Base-by-base conservation (phyloP, 2,888 invertebrate species). In the Volucella inflata region DNA sequence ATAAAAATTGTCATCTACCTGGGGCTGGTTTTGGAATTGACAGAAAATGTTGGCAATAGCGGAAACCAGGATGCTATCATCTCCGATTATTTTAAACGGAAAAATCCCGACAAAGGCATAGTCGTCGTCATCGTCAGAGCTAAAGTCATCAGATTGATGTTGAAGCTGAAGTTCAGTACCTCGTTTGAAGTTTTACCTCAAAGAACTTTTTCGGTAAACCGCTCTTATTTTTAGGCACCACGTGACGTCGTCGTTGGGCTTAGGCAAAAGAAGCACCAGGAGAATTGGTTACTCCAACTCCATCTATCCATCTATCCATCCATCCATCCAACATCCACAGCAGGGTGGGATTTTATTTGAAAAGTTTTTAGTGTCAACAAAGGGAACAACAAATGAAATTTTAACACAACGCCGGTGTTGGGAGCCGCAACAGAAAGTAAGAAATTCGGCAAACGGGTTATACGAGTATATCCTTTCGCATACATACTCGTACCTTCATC, bases 361-460 rank as follows among this genome's bases (percentile, higher is more conserved):
- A 85, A 85, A 77, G 81, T 85, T 85, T 81, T 57, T 67, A 76
- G 62, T 76, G 85, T 85, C 85, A 85, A 85, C 81, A 81, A 72
- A 77, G 72, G 17, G 64, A 81, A 85, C 67, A 85, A 85, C 77
- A 85, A 85, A 85, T 85, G 81, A 81, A 85, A 81, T 81, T 85
- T 77, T 68, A 80, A 48, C 76, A 72, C 72, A 81, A 50, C 55
- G 62, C 30, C 30, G 30, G 30, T 30, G 30, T 71, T 77, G 76
- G 62, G 55, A 62, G 70, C 65, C 48, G 62, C 60, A 53, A 48
- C 42, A 44, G 40, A 36, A 71, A 57, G 14, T 21, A 55, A 60
- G 44, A 44, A 48, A 30, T 17, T 65, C n/a, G 38, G 16, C 65
- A 80, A 85, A 80, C 72, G 85, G 85, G 79, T 83, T 79, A 62